Conservation (phyloP, 2,113 vertebrate species). For the Odontophorus gujanensis region DNA sequence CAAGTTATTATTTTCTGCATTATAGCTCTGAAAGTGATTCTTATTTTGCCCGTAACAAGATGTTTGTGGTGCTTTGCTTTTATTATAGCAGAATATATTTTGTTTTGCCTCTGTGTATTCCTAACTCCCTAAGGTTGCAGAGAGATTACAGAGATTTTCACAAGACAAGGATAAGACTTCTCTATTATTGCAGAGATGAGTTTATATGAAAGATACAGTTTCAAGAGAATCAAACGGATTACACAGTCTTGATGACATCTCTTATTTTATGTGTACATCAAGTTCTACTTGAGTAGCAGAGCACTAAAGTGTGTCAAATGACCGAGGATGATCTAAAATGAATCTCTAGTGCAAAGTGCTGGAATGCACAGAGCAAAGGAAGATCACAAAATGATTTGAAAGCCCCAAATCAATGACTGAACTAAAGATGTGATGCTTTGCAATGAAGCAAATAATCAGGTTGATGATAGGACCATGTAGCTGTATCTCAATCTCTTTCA, state of each 20-base stretch:
- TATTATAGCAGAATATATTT: neutral
- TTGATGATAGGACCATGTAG: conserved; percentile 17
- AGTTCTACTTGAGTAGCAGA: conserved; percentile 40
- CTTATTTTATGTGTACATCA: conserved; percentile 35
- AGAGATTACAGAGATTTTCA: conserved; percentile 59
- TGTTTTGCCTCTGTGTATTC: conserved; percentile 8
- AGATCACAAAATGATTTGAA: conserved; percentile 60
- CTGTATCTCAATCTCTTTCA: conserved; percentile 22
- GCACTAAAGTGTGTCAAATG: conserved; percentile 56
- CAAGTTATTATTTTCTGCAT: conserved; percentile 38
- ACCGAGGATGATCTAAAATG: conserved; percentile 47
- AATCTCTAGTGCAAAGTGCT: neutral
- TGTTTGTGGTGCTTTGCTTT: conserved; percentile 4
- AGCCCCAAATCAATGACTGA: conserved; percentile 48
- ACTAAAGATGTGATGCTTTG: conserved; percentile 50
- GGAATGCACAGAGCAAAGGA: conserved; percentile 24
- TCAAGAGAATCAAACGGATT: conserved; percentile 42
- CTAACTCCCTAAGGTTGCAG: neutral
- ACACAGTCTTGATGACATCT: conserved; percentile 49
- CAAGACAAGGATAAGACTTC: conserved; percentile 1
- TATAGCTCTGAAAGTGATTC: neutral
- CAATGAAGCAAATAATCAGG: conserved; percentile 54
- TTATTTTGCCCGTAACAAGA: conserved; percentile 24
- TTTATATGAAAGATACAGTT: conserved; percentile 12
- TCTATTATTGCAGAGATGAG: conserved; percentile 21